A percentile compares a stretch with the other conserved stretches of the same genome.
These are phyloP conservation scores for Ctenochaetus hawaiiensis DNA, from an alignment of 2,797 vertebrate genomes.

Conservation along the genomic window DNA sequence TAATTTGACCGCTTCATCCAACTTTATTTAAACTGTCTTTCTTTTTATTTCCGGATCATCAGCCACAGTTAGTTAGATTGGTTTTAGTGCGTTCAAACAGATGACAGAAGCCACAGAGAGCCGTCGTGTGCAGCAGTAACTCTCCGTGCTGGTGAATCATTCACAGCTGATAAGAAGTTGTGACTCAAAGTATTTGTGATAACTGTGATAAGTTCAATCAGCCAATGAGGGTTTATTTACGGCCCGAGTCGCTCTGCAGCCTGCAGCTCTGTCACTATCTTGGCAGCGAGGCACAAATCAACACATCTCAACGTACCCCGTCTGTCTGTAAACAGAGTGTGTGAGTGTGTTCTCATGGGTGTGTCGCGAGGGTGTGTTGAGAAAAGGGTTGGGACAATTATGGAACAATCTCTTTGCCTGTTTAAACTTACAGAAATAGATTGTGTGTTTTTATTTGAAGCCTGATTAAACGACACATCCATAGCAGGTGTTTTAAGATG, in stretches of 20 bases:
- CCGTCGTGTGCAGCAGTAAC: constrained; percentile 14
- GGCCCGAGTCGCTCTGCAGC: background rate
- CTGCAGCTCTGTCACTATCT: constrained; percentile 3
- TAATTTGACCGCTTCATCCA: constrained; percentile 40
- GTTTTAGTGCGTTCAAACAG: constrained; percentile 26
- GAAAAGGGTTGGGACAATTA: background rate
- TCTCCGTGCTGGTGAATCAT: constrained; percentile 49
- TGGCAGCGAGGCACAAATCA: constrained; percentile 24
- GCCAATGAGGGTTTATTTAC: constrained; percentile 37
- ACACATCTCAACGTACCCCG: background rate
- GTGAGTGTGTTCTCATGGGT: constrained; percentile 34
- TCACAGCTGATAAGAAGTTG: constrained; percentile 49
- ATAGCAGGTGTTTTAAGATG: no score
- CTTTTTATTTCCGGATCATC: constrained; percentile 34
- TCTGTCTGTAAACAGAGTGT: constrained; percentile 17
- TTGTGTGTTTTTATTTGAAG: no score
- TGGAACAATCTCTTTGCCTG: background rate
- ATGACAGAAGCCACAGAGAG: constrained; percentile 14
- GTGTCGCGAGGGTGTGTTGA: constrained; percentile 43
- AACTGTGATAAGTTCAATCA: constrained; percentile 1
- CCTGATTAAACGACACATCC: no score
- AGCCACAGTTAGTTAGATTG: constrained; percentile 20
- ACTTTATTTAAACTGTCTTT: constrained; percentile 32
- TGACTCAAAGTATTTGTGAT: constrained; percentile 4
- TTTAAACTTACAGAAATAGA: background rate